A percentile compares a stretch with the other conserved stretches of the same genome.
These are phyloP conservation scores for Benthochromis sp. DNA, from an alignment of 2,113 vertebrate species.

Conservation along the genomic window DNA sequence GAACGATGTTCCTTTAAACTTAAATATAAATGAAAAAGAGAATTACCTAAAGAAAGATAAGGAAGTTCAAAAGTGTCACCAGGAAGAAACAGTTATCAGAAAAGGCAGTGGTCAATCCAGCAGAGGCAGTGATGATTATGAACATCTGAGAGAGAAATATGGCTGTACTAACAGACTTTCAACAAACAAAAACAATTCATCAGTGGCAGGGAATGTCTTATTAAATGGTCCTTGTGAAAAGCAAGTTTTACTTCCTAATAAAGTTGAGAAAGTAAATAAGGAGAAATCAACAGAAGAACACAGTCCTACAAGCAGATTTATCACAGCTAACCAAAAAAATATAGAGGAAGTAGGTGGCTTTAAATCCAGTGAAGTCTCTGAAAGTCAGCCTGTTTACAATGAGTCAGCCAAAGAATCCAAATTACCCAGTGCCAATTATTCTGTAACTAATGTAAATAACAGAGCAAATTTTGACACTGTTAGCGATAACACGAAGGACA, in stretches of 20 bases:
- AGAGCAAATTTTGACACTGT: not conserved
- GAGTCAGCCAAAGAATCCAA: slow-evolving; percentile 57
- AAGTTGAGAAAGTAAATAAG: not conserved
- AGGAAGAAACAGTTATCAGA: not conserved
- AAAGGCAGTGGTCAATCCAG: not conserved
- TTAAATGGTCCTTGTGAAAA: not conserved
- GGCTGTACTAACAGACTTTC: slow-evolving; percentile 3
- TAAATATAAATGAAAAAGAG: not conserved
- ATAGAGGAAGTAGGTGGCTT: not conserved
- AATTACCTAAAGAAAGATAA: not conserved
- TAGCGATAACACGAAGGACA: not conserved
- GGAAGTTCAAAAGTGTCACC: not conserved
- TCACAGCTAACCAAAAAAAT: slow-evolving; percentile 1
- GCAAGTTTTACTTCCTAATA: not conserved
- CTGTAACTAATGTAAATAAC: not conserved
- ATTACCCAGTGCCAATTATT: slow-evolving; percentile 2
- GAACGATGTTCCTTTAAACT: not conserved
- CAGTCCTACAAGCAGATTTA: not conserved
- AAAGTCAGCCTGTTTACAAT: slow-evolving; percentile 37
- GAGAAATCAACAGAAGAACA: not conserved
- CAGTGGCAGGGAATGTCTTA: not conserved
- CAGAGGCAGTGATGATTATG: slow-evolving; percentile 8
- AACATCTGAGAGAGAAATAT: slow-evolving; percentile 43
- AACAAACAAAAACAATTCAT: slow-evolving; percentile 21
- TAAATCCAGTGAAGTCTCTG: slow-evolving; percentile 3